Base-by-base conservation (phyloP, 30 jellyfish, hydroid and myxozoan genomes). In the Cassiopea xamachana region DNA sequence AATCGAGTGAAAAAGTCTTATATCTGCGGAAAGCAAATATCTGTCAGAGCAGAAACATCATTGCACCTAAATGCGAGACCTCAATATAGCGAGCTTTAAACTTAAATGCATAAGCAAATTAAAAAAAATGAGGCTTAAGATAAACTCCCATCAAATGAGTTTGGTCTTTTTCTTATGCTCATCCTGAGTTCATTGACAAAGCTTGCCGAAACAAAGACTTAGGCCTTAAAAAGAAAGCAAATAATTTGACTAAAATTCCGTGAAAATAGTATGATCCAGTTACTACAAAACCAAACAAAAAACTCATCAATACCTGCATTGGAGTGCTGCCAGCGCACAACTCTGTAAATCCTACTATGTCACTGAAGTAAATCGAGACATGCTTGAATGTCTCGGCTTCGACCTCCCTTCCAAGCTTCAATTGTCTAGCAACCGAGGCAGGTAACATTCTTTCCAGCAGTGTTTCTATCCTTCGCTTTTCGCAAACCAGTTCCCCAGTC, bases 301-400 rank as follows among this genome's bases (percentile, higher is more conserved):
- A 46, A 15, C 9, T 17, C 10, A 5, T 55, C 64, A 6, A 55
- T 58, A 90, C 97, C 93, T 95, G 98, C 98, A 95, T 91, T 58
- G 99, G 99, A 16, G 94, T 80, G 45, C 97, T 95, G 12, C 69
- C 92, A 3, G 99, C 97, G 84, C 99, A 95, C 0, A 95, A 69
- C 76, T 72, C 90, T 1, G 99, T 95, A 82, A 95, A 95, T 44
- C 99, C 99, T 12, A 95, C 99, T 4, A 95, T 95, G 91, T 95
- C 99, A 87, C 99, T 95, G 92, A 95, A 95, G 45, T 95, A 95
- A n/a, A 95, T 95, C 10, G 99, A 89, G 48, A 95, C 99, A 51
- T 95, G 91, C 73, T 95, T 95, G 61, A 95, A 95, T 8, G 93
- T 61, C 70, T 95, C 99, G 1, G 99, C 99, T 82, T 95, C 99